Evolutionary conservation across 2,113 vertebrate genomes (phyloP).

Genomic region (Trichechus manatus): DNA sequence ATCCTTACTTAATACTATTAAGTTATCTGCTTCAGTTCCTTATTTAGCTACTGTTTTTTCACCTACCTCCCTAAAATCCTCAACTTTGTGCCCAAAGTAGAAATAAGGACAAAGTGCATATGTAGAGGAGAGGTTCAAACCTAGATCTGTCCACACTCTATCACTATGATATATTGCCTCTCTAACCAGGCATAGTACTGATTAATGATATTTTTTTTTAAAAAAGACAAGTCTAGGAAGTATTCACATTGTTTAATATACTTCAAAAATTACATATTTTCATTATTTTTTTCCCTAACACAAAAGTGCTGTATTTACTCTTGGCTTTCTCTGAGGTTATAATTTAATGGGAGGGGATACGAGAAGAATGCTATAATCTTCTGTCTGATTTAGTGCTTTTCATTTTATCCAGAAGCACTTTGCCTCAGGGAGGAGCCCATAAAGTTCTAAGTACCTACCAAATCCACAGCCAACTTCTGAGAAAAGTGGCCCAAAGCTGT

Average conservation of each 20-base stretch:
- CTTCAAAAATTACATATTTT: constrained; percentile 43
- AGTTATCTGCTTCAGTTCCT: not conserved
- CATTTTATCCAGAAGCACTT: constrained; percentile 28
- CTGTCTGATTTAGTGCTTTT: constrained; percentile 45
- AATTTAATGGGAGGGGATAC: constrained; percentile 26
- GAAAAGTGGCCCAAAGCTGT: not conserved
- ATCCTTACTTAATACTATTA: not conserved
- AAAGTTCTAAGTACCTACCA: not conserved
- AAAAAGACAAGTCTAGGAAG: not conserved
- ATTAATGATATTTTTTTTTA: not conserved
- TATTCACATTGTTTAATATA: constrained; percentile 13
- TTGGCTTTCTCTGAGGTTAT: constrained; percentile 24
- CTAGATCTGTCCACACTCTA: not conserved
- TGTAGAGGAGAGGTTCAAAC: not conserved
- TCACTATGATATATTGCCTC: not conserved
- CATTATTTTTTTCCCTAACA: not conserved
- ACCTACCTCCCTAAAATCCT: not conserved
- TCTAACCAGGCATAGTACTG: not conserved
- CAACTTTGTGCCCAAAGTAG: not conserved
- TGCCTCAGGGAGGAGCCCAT: not conserved
- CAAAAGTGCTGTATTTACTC: not conserved
- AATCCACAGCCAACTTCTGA: not conserved
- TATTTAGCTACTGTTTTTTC: not conserved
- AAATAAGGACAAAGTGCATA: constrained; percentile 36
- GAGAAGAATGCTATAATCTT: constrained; percentile 15